Base-by-base conservation (phyloP, 2,113 vertebrate genomes). In the Vanacampus margaritifer region DNA sequence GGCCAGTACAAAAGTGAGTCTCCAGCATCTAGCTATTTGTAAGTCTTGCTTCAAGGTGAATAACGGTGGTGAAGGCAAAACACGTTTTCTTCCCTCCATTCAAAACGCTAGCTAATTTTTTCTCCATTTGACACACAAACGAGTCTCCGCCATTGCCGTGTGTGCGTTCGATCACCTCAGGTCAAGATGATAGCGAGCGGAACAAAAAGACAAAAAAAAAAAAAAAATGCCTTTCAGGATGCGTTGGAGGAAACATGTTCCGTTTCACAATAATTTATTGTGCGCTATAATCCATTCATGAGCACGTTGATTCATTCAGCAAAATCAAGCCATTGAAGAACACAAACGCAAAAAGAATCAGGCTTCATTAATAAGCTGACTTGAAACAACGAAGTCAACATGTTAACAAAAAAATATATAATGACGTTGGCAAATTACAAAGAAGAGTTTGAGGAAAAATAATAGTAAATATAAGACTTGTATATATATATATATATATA, bases 261-360 rank as follows among this genome's bases (percentile, higher is more conserved):
- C 12, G 2, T 26, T 54, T 11, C 3, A 24, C 51, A 54, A 24
- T 7, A 51, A 21, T n/a, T 51, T 14, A 51, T 21, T 51, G 19
- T n/a, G 21, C n/a, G 8, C 19, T 23, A 7, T 21, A n/a, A 51
- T 21, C 4, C 48, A 51, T 51, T 51, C 48, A n/a, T 7, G 1
- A n/a, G 21, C 17, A 51, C 12, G 35, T 45, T 66, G 2, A 63
- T 69, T 73, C 48, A 51, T 66, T 50, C 60, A 65, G 64, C 36
- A 32, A 14, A 61, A 73, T n/a, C 19, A 21, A 51, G 8, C 19
- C 48, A 51, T n/a, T 51, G 48, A 51, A 23, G 21, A 19, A 19
- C 6, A 48, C 16, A 45, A n/a, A n/a, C n/a, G n/a, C n/a, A 16
- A 45, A 48, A 48, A 37, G 6, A 6, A 37, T n/a, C n/a, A n/a